A percentile compares a stretch with the other conserved stretches of the same genome.
These are phyloP conservation scores for Oxyteleia sp. DNA, from an alignment of 2,888 invertebrate genomes.

Conservation along the genomic window DNA sequence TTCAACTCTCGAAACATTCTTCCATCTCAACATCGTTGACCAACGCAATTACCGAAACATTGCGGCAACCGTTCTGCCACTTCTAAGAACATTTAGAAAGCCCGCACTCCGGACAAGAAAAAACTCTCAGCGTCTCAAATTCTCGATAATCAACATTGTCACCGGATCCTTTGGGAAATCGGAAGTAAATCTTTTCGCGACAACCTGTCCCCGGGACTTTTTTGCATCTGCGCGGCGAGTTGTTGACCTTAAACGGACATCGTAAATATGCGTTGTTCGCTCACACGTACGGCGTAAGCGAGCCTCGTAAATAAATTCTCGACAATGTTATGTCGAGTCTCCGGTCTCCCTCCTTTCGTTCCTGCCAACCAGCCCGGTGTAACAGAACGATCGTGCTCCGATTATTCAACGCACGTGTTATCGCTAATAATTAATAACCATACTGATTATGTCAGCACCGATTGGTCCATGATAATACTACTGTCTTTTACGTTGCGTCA, in stretches of 20 bases:
- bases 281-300: slow-evolving; percentile 49
- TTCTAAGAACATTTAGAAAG: slow-evolving; percentile 16
- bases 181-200: slow-evolving; percentile 60
- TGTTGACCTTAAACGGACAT: slow-evolving; percentile 70
- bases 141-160: neutral
- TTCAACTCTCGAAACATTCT: no score
- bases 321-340: slow-evolving; percentile 45
- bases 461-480: slow-evolving; percentile 50
- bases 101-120: slow-evolving; percentile 12
- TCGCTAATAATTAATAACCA: slow-evolving; percentile 69
- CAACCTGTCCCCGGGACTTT: slow-evolving; percentile 55
- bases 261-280: slow-evolving; percentile 60
- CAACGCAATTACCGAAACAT: no score
- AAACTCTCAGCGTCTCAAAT: slow-evolving; percentile 10
- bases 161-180: slow-evolving; percentile 28
- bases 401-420: slow-evolving; percentile 71
- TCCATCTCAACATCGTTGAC: no score
- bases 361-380: slow-evolving; percentile 13
- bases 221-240: slow-evolving; percentile 40
- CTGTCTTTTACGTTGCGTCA: slow-evolving; percentile 60
- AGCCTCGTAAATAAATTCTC: slow-evolving; percentile 61
- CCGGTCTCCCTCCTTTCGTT: slow-evolving; percentile 4
- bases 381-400: slow-evolving; percentile 51
- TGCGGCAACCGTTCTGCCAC: no score
- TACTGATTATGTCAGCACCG: slow-evolving; percentile 69